Evolutionary conservation across 2,113 vertebrate species (phyloP), one percentile per base, ranked within the genome.

Genomic region (Poecilia latipinna): DNA sequence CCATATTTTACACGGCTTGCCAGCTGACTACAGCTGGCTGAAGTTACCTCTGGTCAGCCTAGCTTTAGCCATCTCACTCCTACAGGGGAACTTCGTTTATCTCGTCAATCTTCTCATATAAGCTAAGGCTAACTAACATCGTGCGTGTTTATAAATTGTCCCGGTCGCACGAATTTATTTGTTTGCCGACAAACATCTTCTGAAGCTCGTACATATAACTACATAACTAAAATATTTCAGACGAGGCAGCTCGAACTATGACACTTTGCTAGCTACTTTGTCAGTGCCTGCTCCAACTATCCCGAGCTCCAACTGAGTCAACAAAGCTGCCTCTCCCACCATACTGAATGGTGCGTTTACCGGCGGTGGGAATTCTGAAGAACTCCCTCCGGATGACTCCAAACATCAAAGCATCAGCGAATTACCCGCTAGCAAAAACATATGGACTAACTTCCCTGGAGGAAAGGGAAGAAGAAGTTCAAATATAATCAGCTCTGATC

Each of bases 311-410:
- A 8, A 82, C 76, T 67, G 83, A 76, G 70, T 88, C 85, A 90
- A 90, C 87, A 87, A 75, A 80, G 80, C 84, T 75, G 85, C 83
- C 82, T 83, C 84, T 86, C 83, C 84, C 79, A 78, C 76, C 70
- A 68, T 17, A 61, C 74, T 12, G 51, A 1, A 33, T 67, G 82
- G n/a, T 71, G 82, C 85, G 0, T 85, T 89, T 68, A 70, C 0
- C 67, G 1, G 19, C 72, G 0, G 60, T 71, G 28, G 65, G 68
- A 77, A 77, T 82, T 65, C 5, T 79, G 7, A 61, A 57, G 4
- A 7, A 48, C 35, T 37, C 35, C n/a, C 17, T n/a, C 17, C 37
- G 4, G 8, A 5, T 12, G 26, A 22, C 35, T 32, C 48, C 11
- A 37, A 65, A 64, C 29, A 11, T 28, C 22, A 67, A 60, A 24